phyloP scores from a whole-genome alignment of 2,113 vertebrate species.

The Leptobrachium leishanense region DNA sequence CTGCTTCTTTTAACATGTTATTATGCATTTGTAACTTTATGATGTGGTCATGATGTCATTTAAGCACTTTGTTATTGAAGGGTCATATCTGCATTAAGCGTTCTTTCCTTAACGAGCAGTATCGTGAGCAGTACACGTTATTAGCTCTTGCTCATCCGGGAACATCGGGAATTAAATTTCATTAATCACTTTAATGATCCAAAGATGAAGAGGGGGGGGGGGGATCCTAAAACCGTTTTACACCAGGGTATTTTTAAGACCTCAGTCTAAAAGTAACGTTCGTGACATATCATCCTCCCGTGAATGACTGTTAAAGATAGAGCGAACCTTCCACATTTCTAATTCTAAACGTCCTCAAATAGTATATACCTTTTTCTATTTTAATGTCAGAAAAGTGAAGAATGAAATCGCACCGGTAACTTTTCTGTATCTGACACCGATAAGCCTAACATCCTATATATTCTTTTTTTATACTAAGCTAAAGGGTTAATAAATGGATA shows the following conservation, averaged over 20 bases:
- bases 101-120: neutral
- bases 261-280: too few relatives aligned
- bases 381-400: neutral
- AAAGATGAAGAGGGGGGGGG: neutral
- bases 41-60: neutral
- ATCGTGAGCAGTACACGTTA: neutral
- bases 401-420: neutral
- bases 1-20: neutral
- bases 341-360: too few relatives aligned
- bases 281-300: too few relatives aligned
- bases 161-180: neutral
- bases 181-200: neutral
- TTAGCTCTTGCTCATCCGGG: neutral
- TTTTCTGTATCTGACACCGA: neutral
- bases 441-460: neutral
- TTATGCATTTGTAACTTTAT: neutral
- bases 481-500: conserved; percentile 55
- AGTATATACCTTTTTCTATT: neutral
- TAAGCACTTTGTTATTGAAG: neutral
- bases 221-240: too few relatives aligned
- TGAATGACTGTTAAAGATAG: too few relatives aligned
- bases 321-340: too few relatives aligned
- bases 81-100: neutral
- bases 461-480: conserved; percentile 55
- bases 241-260: too few relatives aligned